These are phyloP conservation scores for Pyrocephalus nanus DNA, from an alignment of 2,797 vertebrate species.

Conservation along the genomic window DNA sequence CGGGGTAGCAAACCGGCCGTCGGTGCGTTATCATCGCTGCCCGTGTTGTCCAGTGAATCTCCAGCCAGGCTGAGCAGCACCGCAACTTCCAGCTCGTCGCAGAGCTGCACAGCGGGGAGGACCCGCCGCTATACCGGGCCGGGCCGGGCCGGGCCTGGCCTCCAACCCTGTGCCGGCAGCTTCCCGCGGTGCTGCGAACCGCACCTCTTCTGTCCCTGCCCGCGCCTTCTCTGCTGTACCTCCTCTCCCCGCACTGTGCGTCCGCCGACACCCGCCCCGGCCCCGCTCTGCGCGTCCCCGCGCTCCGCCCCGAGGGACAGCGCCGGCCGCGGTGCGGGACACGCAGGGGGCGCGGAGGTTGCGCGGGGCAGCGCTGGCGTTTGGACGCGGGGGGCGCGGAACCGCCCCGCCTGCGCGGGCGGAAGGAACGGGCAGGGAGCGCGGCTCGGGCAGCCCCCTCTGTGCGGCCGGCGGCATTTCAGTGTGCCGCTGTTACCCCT, in stretches of 20 bases:
- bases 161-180: background rate
- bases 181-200: background rate
- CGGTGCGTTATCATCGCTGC: rapidly evolving
- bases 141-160: background rate
- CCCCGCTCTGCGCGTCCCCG: background rate
- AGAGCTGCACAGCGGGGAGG: background rate
- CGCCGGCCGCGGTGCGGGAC: background rate
- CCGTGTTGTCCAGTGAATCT: rapidly evolving
- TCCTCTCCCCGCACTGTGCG: background rate
- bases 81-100: background rate
- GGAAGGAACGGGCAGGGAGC: background rate
- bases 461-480: background rate
- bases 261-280: background rate
- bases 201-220: background rate
- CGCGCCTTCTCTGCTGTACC: rapidly evolving
- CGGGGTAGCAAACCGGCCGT: background rate
- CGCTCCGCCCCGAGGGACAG: background rate
- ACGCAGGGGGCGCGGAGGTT: background rate
- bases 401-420: background rate
- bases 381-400: background rate
- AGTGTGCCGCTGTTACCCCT: background rate
- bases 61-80: background rate
- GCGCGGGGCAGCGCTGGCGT: conserved; percentile 25
- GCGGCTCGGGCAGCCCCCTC: too few relatives aligned
- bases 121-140: background rate